phyloP scores from a whole-genome alignment of 2,888 invertebrate genomes.

The Abrostola tripartita region DNA sequence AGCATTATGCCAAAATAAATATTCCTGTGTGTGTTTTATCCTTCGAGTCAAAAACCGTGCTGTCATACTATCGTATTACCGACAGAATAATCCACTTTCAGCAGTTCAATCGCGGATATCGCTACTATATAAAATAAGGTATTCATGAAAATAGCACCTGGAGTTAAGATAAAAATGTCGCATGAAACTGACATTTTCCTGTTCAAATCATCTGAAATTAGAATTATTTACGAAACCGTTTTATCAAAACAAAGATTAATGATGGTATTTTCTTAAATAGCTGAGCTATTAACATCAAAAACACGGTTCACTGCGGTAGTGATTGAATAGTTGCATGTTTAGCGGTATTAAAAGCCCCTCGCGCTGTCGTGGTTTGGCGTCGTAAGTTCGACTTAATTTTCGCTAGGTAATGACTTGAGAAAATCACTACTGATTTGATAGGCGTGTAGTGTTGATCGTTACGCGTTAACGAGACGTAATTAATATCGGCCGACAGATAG shows the following conservation, averaged over 20 bases:
- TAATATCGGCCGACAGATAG: constrained; percentile 44
- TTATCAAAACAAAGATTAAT: constrained; percentile 58
- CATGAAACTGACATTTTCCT: constrained; percentile 17
- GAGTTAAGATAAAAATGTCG: constrained; percentile 3
- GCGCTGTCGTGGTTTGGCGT: constrained; percentile 68
- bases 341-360: constrained; percentile 70
- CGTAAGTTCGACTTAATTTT: constrained; percentile 79
- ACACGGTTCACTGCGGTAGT: constrained; percentile 60
- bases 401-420: constrained; percentile 72
- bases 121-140: constrained; percentile 7
- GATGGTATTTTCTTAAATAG: constrained; percentile 53
- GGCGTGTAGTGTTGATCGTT: constrained; percentile 68
- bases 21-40: background rate
- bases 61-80: background rate
- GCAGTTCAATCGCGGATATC: background rate
- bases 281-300: constrained; percentile 59
- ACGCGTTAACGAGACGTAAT: constrained; percentile 58
- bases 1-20: no score
- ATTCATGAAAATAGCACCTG: background rate
- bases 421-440: constrained; percentile 68
- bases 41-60: background rate
- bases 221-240: constrained; percentile 33
- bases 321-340: constrained; percentile 83
- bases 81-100: background rate
- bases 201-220: constrained; percentile 24